Evolutionary conservation across 2,888 invertebrate species (phyloP).

Genomic region (Bugula neritina): DNA sequence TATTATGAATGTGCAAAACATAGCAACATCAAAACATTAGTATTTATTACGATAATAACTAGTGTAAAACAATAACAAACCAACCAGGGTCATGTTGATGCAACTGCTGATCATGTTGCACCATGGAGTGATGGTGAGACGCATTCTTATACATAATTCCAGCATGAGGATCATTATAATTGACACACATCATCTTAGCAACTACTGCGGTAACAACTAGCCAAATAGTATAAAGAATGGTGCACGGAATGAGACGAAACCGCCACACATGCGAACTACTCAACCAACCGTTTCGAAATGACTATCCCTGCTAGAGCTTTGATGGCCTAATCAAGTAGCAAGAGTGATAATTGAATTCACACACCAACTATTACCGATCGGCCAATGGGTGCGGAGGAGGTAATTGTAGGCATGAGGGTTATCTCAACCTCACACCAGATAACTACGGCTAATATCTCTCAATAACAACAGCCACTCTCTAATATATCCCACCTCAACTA

Average conservation of each 20-base stretch:
- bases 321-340: no score
- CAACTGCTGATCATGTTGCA: not conserved
- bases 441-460: no score
- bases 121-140: not conserved
- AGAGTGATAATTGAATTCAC: not conserved
- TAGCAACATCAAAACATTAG: no score
- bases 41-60: no score
- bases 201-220: no score
- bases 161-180: conserved; percentile 15
- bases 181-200: conserved; percentile 15
- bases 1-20: no score
- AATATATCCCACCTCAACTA: no score
- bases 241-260: not conserved
- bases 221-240: not conserved
- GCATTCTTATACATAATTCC: conserved; percentile 10
- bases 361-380: not conserved
- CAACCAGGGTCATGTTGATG: conserved; percentile 10
- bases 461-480: no score
- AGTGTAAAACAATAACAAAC: no score
- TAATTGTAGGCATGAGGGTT: no score
- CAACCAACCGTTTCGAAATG: not conserved
- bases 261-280: not conserved
- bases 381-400: not conserved
- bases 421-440: no score
- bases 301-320: not conserved